Evolutionary conservation across 2,888 invertebrate genomes (phyloP).

Genomic region (Brachynemurus nebulosus): DNA sequence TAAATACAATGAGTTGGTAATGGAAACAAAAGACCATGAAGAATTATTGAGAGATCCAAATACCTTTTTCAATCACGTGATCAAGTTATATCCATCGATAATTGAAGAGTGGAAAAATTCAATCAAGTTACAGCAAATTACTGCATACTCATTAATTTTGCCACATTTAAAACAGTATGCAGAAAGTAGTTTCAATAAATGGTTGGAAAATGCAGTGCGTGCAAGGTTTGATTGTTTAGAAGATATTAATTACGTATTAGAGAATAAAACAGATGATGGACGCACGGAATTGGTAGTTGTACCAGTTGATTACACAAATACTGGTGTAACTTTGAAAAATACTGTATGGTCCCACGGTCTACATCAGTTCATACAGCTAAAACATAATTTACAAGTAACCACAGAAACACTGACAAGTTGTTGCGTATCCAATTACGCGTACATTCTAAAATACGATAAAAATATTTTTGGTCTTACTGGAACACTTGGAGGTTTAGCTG

Average conservation of each 20-base stretch:
- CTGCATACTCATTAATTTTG: neutral
- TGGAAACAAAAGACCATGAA: no score
- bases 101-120: neutral
- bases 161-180: slow-evolving; percentile 9
- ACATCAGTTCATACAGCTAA: slow-evolving; percentile 12
- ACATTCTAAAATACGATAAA: slow-evolving; percentile 17
- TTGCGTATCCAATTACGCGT: slow-evolving; percentile 28
- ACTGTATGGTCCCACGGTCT: slow-evolving; percentile 11
- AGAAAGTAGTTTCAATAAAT: neutral
- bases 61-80: no score
- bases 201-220: slow-evolving; percentile 10
- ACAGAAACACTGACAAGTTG: slow-evolving; percentile 26
- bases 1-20: slow-evolving; percentile 4
- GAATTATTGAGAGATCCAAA: no score
- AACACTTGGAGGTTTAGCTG: slow-evolving; percentile 26
- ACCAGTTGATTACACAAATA: slow-evolving; percentile 9
- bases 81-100: neutral
- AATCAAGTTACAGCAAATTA: neutral
- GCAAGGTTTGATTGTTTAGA: slow-evolving; percentile 9
- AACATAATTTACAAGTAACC: slow-evolving; percentile 19
- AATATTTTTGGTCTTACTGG: slow-evolving; percentile 28
- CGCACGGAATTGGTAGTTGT: slow-evolving; percentile 2
- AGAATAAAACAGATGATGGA: neutral
- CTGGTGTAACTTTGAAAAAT: slow-evolving; percentile 9
- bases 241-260: slow-evolving; percentile 6